Conservation (phyloP, 30 jellyfish, hydroid and myxozoan species). For the Aurelia aurita region DNA sequence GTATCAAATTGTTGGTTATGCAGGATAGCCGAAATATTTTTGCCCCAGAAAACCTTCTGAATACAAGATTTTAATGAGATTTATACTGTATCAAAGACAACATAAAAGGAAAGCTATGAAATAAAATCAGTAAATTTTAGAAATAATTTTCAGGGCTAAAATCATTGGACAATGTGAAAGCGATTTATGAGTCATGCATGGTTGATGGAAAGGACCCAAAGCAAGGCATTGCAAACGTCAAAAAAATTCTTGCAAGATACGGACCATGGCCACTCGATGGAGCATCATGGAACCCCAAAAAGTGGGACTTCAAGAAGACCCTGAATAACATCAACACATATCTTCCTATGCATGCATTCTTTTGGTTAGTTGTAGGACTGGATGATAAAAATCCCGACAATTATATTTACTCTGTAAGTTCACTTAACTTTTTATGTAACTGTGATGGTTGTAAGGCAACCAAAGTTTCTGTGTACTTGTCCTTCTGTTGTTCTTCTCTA, state of each 20-base stretch:
- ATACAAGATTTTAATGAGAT: too few species aligned
- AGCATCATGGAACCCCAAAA: constrained; percentile 12
- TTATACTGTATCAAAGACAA: too few species aligned
- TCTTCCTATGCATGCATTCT: constrained; percentile 24
- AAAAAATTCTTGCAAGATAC: constrained; percentile 3
- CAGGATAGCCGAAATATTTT: too few species aligned
- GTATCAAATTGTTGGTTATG: too few species aligned
- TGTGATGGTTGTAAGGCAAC: not conserved
- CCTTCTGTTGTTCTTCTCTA: too few species aligned
- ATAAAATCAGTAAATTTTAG: too few species aligned
- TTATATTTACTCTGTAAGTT: constrained; percentile 3
- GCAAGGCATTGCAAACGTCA: not conserved
- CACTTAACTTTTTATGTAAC: not conserved
- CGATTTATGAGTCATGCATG: constrained; percentile 65
- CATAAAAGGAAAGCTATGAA: too few species aligned
- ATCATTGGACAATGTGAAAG: constrained; percentile 43
- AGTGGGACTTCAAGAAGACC: constrained; percentile 48
- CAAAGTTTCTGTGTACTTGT: too few species aligned
- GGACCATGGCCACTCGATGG: constrained; percentile 69
- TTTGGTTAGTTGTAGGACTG: constrained; percentile 12
- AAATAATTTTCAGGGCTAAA: constrained; percentile 17
- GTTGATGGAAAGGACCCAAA: not conserved
- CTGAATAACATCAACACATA: not conserved
- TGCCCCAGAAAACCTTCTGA: too few species aligned
- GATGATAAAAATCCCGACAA: constrained; percentile 21